A percentile compares a stretch with the other conserved stretches of the same genome.
Evolutionary conservation across 2,113 vertebrate species (phyloP).

Genomic region (Cephalopterus ornatus): DNA sequence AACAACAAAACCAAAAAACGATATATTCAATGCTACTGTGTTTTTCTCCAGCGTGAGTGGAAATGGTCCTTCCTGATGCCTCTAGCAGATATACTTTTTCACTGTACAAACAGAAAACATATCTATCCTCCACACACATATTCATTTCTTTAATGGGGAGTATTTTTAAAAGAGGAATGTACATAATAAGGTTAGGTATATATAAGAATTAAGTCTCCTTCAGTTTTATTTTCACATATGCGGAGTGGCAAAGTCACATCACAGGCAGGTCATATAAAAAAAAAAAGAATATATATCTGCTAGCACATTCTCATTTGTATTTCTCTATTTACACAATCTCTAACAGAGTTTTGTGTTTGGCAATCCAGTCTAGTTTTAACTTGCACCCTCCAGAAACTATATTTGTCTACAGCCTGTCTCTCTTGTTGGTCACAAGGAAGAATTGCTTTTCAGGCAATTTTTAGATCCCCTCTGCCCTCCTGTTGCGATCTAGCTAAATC

Average conservation of each 20-base stretch:
- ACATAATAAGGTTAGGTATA: background rate
- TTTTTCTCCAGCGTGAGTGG: background rate
- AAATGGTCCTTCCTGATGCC: background rate
- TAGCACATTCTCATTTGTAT: background rate
- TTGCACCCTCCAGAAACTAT: background rate
- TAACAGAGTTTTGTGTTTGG: background rate
- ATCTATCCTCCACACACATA: background rate
- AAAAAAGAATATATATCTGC: background rate
- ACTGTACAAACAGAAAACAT: background rate
- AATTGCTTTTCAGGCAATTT: constrained; percentile 29
- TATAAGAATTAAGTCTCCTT: background rate
- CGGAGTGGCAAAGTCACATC: background rate
- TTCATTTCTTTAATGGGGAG: background rate
- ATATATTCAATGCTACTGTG: background rate
- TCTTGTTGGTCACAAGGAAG: background rate
- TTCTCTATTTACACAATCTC: background rate
- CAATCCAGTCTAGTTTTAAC: background rate
- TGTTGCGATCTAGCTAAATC: background rate
- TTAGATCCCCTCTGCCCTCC: background rate
- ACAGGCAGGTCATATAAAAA: background rate
- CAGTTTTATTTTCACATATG: background rate
- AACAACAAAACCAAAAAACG: background rate
- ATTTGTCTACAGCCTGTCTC: background rate
- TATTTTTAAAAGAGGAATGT: background rate
- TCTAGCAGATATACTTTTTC: background rate